phyloP scores from a whole-genome alignment of 37 sponge, comb jelly and placozoan genomes.

The Halichondria panicea region DNA sequence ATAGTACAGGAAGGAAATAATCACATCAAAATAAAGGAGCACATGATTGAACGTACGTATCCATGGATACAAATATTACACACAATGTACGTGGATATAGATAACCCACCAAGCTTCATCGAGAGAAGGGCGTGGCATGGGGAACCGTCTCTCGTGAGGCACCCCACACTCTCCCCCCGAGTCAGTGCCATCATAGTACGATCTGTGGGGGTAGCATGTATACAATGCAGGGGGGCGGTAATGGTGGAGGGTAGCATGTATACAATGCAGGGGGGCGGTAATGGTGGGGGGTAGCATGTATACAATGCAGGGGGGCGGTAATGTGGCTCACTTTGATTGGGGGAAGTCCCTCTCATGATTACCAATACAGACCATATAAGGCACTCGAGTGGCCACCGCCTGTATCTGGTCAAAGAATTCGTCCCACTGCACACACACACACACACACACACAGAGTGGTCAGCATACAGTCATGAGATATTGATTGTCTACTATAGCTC shows the following conservation, averaged over 20 bases:
- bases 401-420: slow-evolving; percentile 66
- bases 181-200: slow-evolving; percentile 30
- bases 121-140: slow-evolving; percentile 54
- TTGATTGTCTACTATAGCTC: too few species aligned
- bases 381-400: slow-evolving; percentile 40
- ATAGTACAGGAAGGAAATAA: background rate
- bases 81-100: too few species aligned
- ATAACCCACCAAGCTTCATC: slow-evolving; percentile 44
- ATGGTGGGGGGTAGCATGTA: too few species aligned
- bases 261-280: too few species aligned
- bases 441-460: too few species aligned
- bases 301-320: background rate
- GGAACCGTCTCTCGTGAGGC: slow-evolving; percentile 61
- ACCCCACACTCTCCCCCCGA: slow-evolving; percentile 80
- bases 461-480: too few species aligned
- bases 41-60: background rate
- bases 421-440: too few species aligned
- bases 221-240: too few species aligned
- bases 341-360: slow-evolving; percentile 75
- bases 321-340: slow-evolving; percentile 16
- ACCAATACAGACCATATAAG: slow-evolving; percentile 78
- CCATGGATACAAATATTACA: background rate
- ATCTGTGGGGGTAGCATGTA: too few species aligned
- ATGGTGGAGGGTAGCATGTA: too few species aligned
- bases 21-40: background rate